Conservation (phyloP, 1,140 invertebrate genomes). For the Pachyrhynchus sulphureomaculatus region DNA sequence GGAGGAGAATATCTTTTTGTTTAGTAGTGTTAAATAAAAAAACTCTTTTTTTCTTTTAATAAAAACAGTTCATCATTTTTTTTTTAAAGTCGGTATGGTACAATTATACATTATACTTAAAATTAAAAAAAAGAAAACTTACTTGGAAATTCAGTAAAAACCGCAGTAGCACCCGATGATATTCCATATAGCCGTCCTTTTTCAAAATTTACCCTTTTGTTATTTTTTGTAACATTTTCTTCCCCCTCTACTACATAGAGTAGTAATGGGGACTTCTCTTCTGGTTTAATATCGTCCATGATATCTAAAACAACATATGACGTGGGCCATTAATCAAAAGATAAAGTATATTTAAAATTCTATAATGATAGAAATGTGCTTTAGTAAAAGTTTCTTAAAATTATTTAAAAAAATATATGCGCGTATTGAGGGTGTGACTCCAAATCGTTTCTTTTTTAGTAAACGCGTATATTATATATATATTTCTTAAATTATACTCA, state of each 20-base stretch:
- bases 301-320: not conserved
- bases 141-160: conserved; percentile 46
- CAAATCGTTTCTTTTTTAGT: too few relatives aligned
- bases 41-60: too few relatives aligned
- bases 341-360: not conserved
- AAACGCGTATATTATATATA: too few relatives aligned
- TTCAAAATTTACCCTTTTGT: conserved; percentile 33
- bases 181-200: conserved; percentile 37
- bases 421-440: too few relatives aligned
- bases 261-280: conserved; percentile 36
- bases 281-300: conserved; percentile 20
- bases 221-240: conserved; percentile 18
- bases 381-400: not conserved
- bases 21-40: too few relatives aligned
- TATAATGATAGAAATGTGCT: not conserved
- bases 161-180: conserved; percentile 37
- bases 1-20: too few relatives aligned
- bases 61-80: too few relatives aligned
- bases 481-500: too few relatives aligned
- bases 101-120: too few relatives aligned
- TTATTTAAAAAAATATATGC: too few relatives aligned
- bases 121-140: too few relatives aligned
- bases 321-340: not conserved
- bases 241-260: conserved; percentile 29
- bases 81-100: too few relatives aligned